These are phyloP conservation scores for Trichogramma evanescens DNA, from an alignment of 2,888 invertebrate species.

Conservation along the genomic window DNA sequence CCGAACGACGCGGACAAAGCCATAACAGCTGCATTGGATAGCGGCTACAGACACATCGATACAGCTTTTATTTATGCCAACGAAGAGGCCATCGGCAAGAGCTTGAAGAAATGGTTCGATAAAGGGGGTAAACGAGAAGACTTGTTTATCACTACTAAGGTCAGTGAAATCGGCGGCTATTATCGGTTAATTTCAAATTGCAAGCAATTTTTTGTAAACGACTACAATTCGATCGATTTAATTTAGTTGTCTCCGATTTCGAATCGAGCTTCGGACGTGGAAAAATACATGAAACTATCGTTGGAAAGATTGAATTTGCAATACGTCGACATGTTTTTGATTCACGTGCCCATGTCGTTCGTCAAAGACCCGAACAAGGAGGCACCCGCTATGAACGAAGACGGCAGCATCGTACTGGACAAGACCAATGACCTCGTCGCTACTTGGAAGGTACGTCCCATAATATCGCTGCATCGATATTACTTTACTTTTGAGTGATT, in stretches of 20 bases:
- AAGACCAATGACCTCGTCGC: slow-evolving; percentile 57
- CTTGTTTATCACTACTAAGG: slow-evolving; percentile 74
- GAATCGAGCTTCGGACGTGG: slow-evolving; percentile 61
- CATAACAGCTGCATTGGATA: slow-evolving; percentile 59
- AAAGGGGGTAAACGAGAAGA: slow-evolving; percentile 62
- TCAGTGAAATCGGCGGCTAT: slow-evolving; percentile 31
- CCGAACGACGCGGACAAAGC: slow-evolving; percentile 58
- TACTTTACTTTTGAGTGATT: too few species aligned
- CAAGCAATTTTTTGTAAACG: too few species aligned
- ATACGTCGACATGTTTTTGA: slow-evolving; percentile 71
- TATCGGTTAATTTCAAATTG: too few species aligned
- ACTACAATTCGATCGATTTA: slow-evolving; percentile 16
- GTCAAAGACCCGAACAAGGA: slow-evolving; percentile 51
- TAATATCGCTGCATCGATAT: background rate
- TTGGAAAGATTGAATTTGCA: slow-evolving; percentile 57
- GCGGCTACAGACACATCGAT: slow-evolving; percentile 70
- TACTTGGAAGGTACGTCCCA: slow-evolving; percentile 61
- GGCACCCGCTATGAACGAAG: slow-evolving; percentile 52
- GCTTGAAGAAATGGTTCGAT: slow-evolving; percentile 59
- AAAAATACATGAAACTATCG: slow-evolving; percentile 59
- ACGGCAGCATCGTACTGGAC: slow-evolving; percentile 57
- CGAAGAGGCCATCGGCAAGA: slow-evolving; percentile 66
- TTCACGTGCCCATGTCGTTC: slow-evolving; percentile 70
- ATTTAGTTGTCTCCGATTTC: slow-evolving; percentile 62
- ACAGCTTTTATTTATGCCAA: slow-evolving; percentile 74